Evolutionary conservation across 1,140 invertebrate species (phyloP), one percentile per base, ranked within the genome.

Genomic region (Dolichoris vasculosae): DNA sequence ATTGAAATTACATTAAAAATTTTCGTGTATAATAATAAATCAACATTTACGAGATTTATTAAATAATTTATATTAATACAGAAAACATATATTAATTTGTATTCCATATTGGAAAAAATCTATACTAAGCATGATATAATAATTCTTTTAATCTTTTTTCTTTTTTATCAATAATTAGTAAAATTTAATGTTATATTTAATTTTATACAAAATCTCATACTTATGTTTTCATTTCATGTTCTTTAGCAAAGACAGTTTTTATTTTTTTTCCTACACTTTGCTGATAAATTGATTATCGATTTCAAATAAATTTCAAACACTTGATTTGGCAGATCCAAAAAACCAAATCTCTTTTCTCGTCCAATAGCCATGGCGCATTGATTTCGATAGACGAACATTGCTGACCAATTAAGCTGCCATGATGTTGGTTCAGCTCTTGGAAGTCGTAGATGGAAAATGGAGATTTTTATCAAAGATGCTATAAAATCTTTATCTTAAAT

Each of bases 201-300:
- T n/a, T n/a, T n/a, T 59, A 26, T 59, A 59, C 55, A 13, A 59
- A 26, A 26, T 4, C 26, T 26, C 23, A 59, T 9, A 15, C 2
- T 17, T 9, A 55, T 76, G 48, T 48, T 48, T 77, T n/a, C 3
- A 32, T 13, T 43, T 30, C 2, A n/a, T 67, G 11, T 23, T 38
- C 43, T 78, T 84, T 69, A 67, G 75, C 59, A 13, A 38, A 84
- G 73, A 77, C 59, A 55, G n/a, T 38, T 84, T 43, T 84, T 84
- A 64, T 84, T 71, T 40, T 79, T 43, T 79, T 38, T 32, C n/a
- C 17, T 77, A 32, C 30, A 17, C 35, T 20, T 8, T 1, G 23
- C 40, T 20, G 35, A 48, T 81, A 85, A 85, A 85, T 81, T 85
- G 67, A 85, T 85, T 85, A 85, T 85, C 76, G 83, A 85, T 85